Conservation (phyloP, 2,113 vertebrate species). For the Cygnus atratus region DNA sequence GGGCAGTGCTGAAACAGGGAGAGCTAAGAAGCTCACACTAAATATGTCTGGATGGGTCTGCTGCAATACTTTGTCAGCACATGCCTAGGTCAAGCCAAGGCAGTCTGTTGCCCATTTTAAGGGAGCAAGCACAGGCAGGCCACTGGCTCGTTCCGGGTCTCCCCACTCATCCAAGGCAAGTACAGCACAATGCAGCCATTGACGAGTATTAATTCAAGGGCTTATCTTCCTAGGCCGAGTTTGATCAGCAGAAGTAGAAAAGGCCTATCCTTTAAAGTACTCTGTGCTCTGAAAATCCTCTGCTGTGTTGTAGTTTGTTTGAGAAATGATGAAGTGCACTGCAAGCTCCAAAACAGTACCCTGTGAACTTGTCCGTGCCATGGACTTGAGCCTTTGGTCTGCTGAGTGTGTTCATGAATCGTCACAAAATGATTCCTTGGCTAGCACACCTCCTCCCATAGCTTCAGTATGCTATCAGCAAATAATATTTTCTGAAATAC, state of each 20-base stretch:
- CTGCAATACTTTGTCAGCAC: neutral
- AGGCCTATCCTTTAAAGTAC: neutral
- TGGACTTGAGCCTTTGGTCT: neutral
- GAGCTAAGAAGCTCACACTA: neutral
- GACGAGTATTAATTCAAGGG: neutral
- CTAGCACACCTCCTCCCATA: neutral
- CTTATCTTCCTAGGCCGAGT: neutral
- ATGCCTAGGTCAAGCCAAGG: neutral
- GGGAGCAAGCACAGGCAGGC: neutral
- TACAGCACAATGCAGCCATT: neutral
- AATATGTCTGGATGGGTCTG: neutral
- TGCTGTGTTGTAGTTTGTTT: neutral
- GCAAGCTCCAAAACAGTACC: neutral
- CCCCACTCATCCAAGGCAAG: neutral
- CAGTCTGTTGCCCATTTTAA: neutral
- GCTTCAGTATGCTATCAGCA: slow-evolving; percentile 4
- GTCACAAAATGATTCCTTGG: neutral
- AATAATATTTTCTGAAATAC: slow-evolving; percentile 12
- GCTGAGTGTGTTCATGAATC: neutral
- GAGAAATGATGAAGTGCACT: neutral
- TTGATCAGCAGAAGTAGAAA: neutral
- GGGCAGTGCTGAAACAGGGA: neutral
- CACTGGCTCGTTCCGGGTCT: neutral
- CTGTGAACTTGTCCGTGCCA: neutral
- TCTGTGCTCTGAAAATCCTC: neutral